Percentiles rank a stretch among this genome's conserved stretches.
These are phyloP conservation scores for Callyntrura guangdongensis DNA, from an alignment of 2,888 invertebrate species.

Conservation along the genomic window DNA sequence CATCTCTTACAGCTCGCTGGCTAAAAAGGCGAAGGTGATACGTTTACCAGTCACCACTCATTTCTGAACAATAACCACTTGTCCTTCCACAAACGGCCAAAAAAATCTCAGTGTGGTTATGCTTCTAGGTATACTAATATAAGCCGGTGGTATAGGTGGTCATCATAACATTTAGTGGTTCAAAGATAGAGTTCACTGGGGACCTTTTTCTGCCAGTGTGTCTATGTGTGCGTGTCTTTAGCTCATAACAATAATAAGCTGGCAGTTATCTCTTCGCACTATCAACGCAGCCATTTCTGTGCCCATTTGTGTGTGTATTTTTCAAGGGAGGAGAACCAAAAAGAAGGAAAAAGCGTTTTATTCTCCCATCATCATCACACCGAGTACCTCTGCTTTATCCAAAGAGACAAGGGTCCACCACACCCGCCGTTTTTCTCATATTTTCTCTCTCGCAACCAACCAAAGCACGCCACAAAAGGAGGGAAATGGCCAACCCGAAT, in stretches of 20 bases:
- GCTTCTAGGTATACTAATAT: not conserved
- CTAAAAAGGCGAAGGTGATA: too few species aligned
- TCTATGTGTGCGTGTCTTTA: not conserved
- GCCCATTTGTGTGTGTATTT: not conserved
- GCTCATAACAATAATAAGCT: conserved; percentile 7
- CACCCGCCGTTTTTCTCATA: not conserved
- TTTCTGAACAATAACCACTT: too few species aligned
- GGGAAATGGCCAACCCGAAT: conserved; percentile 50
- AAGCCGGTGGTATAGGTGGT: not conserved
- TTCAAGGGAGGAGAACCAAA: not conserved
- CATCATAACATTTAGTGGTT: not conserved
- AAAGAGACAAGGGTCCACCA: not conserved
- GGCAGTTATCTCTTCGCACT: conserved; percentile 32
- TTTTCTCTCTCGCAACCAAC: not conserved
- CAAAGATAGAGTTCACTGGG: not conserved
- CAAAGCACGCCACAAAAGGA: conserved; percentile 24
- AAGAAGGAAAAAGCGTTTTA: conserved; percentile 14
- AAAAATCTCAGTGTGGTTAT: not conserved
- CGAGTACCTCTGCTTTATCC: not conserved
- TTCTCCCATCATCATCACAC: conserved; percentile 6
- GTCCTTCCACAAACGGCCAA: not conserved
- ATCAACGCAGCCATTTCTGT: conserved; percentile 54
- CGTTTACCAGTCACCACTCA: too few species aligned
- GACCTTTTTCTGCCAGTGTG: not conserved
- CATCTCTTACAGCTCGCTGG: too few species aligned